Percentiles rank a stretch among this genome's conserved stretches.
phyloP scores from a whole-genome alignment of 2,797 vertebrate genomes.

The Macropodus opercularis region DNA sequence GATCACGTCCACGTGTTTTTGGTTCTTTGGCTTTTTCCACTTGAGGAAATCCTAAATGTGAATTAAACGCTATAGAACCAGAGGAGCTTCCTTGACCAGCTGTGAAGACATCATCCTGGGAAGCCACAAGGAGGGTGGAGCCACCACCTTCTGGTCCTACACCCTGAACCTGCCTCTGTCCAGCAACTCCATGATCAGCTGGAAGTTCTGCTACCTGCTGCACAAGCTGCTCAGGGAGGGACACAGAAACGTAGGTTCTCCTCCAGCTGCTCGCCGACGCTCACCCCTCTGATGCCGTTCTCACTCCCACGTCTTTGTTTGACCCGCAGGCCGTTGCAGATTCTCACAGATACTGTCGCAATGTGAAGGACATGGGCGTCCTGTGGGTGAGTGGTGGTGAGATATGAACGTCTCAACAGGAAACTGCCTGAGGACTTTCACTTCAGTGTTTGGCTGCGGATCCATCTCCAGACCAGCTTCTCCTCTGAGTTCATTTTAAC shows the following conservation, averaged over 20 bases:
- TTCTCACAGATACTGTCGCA: conserved; percentile 87
- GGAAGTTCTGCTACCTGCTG: conserved; percentile 97
- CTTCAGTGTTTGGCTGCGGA: no score
- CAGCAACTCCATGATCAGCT: conserved; percentile 94
- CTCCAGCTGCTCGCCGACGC: not conserved
- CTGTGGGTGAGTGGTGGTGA: conserved; percentile 94
- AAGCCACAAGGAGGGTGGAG: conserved; percentile 91
- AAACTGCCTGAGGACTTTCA: no score
- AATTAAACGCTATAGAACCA: no score
- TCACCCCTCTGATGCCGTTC: fast-evolving
- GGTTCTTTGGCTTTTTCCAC: no score
- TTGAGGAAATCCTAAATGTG: no score
- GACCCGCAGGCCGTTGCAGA: conserved; percentile 86
- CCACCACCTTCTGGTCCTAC: conserved; percentile 95
- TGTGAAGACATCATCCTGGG: conserved; percentile 90
- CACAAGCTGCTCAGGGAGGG: conserved; percentile 95
- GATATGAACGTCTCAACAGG: no score
- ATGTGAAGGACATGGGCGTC: conserved; percentile 87
- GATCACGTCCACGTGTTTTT: no score
- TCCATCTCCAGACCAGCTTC: no score
- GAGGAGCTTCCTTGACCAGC: conserved; percentile 87
- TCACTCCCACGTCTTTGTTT: conserved; percentile 2
- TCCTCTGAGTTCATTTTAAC: no score
- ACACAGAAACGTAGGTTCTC: conserved; percentile 79
- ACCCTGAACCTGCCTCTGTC: conserved; percentile 90